Evolutionary conservation across 2,888 invertebrate species (phyloP), one percentile per base, ranked within the genome.

Genomic region (Melinaea menophilus): DNA sequence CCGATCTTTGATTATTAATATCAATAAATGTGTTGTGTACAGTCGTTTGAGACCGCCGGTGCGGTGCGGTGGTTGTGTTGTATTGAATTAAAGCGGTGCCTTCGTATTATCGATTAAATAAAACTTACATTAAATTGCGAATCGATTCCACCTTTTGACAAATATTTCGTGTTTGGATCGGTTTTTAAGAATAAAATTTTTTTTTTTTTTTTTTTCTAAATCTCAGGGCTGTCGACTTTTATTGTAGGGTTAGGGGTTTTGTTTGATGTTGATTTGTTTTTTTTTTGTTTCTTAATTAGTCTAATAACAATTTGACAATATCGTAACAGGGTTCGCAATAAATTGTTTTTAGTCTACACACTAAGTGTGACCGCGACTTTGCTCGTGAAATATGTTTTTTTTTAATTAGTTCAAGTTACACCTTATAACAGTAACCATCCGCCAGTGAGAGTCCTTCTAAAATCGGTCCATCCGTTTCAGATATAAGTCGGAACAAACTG

Each of bases 111-210:
- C 58, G 70, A 66, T 67, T 71, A 72, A 73, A 73, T 86, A 82
- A 86, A 85, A 69, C 77, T 70, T 62, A 65, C 64, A 75, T 75
- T 76, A 81, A 80, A 1, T 86, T 84, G 82, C 72, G 76, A 67
- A 62, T 69, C 68, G 70, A 66, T 69, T 70, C 68, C 68, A 22
- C 1, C 22, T 22, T 22, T 22, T 22, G 22, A 22, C 22, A 22
- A 22, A 22, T 22, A 22, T 22, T 22, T 22, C 22, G 22, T 22
- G 22, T 22, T 22, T 22, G 22, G 22, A 22, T 22, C 22, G 22
- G 22, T 22, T 75, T 67, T 66, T 65, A 74, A 76, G 76, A 74
- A 70, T 70, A 73, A 76, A 78, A 72, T 56, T 73, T 73, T 73
- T 73, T 69, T 71, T 22, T 22, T 22, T 22, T 22, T 22, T 22